These are phyloP conservation scores for Ariolimax columbianus DNA, from an alignment of 2,888 invertebrate species.

Conservation along the genomic window DNA sequence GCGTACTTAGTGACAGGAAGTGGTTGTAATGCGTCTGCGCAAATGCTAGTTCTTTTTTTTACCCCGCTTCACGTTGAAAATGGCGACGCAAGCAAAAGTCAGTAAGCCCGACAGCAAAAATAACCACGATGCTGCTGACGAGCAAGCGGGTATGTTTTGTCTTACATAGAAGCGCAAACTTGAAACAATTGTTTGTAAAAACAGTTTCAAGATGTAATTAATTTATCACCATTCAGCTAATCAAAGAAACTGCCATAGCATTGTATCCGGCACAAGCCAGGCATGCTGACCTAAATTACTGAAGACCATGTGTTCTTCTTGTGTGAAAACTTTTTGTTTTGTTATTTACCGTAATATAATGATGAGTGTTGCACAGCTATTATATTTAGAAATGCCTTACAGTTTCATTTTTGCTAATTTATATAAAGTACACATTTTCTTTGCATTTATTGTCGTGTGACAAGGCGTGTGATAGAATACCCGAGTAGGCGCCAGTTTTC, in stretches of 20 bases:
- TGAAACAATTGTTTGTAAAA: neutral
- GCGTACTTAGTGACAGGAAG: constrained; percentile 54
- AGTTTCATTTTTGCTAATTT: neutral
- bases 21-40: constrained; percentile 60
- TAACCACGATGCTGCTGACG: constrained; percentile 76
- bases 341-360: neutral
- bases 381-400: neutral
- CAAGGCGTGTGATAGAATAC: neutral
- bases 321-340: neutral
- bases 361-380: neutral
- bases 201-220: neutral
- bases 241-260: neutral
- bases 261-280: neutral
- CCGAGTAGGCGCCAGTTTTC: constrained; percentile 47
- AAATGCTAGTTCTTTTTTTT: constrained; percentile 54
- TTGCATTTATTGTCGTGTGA: neutral
- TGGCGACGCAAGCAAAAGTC: constrained; percentile 78
- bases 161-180: neutral
- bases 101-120: constrained; percentile 76
- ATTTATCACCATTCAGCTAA: neutral
- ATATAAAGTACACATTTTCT: neutral
- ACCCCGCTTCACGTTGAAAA: constrained; percentile 72
- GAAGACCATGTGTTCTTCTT: constrained; percentile 36
- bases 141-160: constrained; percentile 73
- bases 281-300: constrained; percentile 35